Conservation (phyloP, 2,113 vertebrate genomes). For the Lampris incognitus region DNA sequence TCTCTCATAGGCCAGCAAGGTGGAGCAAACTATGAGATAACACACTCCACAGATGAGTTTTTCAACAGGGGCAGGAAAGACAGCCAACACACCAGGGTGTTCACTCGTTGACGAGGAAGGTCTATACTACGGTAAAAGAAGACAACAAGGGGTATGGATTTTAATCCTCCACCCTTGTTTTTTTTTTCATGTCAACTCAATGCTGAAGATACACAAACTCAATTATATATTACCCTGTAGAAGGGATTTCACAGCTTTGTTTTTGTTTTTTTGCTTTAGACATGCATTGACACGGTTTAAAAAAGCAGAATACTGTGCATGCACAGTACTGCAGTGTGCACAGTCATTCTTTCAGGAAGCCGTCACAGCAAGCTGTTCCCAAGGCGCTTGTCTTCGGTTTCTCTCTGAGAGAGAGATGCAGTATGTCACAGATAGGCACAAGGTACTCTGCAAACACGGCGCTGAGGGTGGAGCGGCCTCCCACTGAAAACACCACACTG, state of each 20-base stretch:
- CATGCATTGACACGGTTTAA: neutral
- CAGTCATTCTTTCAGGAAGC: constrained; percentile 6
- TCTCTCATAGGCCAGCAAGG: constrained; percentile 62
- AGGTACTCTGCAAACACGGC: constrained; percentile 82
- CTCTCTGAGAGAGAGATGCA: constrained; percentile 69
- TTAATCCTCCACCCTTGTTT: neutral
- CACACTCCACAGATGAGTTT: constrained; percentile 2
- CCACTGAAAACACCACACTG: constrained; percentile 15
- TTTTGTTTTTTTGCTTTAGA: neutral
- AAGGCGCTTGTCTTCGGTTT: constrained; percentile 11
- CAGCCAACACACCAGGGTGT: constrained; percentile 8
- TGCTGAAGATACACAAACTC: too few species aligned
- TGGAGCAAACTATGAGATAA: neutral
- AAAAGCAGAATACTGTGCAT: neutral
- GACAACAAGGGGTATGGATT: neutral
- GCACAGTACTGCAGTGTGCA: neutral
- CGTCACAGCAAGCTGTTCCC: constrained; percentile 14
- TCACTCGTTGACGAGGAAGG: neutral
- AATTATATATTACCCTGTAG: too few species aligned
- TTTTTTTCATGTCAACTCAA: neutral
- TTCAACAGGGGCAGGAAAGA: constrained; percentile 6
- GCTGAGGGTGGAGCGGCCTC: constrained; percentile 33
- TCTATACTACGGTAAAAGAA: neutral
- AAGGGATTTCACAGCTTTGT: too few species aligned
- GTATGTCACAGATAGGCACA: constrained; percentile 79